Percentiles rank a stretch among this genome's conserved stretches.
These are phyloP conservation scores for Gari tellinella DNA, from an alignment of 2,888 invertebrate species.

Conservation along the genomic window DNA sequence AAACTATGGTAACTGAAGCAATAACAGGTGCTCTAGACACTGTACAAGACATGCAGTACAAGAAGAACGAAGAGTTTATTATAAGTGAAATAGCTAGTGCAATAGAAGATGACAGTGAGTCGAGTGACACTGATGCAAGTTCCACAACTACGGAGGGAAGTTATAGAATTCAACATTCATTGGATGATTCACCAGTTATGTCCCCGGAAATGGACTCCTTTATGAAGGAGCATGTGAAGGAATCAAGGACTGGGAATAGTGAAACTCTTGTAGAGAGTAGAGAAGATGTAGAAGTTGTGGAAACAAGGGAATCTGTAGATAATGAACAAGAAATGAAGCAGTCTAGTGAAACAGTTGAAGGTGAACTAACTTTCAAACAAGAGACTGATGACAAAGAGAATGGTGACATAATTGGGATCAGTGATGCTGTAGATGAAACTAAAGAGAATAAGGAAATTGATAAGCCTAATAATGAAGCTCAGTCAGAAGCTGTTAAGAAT, in stretches of 20 bases:
- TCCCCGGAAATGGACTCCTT: conserved; percentile 38
- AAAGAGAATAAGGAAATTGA: no score
- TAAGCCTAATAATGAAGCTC: no score
- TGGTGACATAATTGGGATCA: no score
- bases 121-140: conserved; percentile 59
- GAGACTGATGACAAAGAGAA: no score
- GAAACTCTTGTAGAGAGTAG: background rate
- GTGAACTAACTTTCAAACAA: no score
- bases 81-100: conserved; percentile 39
- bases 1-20: conserved; percentile 43
- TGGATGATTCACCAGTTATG: conserved; percentile 36
- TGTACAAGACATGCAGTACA: conserved; percentile 45
- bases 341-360: no score
- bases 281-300: background rate
- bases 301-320: no score
- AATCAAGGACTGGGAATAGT: background rate
- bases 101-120: conserved; percentile 31
- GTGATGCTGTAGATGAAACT: no score
- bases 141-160: conserved; percentile 70
- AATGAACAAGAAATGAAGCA: no score
- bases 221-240: conserved; percentile 15
- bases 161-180: conserved; percentile 55
- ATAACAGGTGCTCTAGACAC: conserved; percentile 52
- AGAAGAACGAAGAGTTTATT: conserved; percentile 22
- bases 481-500: no score